These are phyloP conservation scores for Acrocyrtus sp. DNA, from an alignment of 2,888 invertebrate species.

Conservation along the genomic window DNA sequence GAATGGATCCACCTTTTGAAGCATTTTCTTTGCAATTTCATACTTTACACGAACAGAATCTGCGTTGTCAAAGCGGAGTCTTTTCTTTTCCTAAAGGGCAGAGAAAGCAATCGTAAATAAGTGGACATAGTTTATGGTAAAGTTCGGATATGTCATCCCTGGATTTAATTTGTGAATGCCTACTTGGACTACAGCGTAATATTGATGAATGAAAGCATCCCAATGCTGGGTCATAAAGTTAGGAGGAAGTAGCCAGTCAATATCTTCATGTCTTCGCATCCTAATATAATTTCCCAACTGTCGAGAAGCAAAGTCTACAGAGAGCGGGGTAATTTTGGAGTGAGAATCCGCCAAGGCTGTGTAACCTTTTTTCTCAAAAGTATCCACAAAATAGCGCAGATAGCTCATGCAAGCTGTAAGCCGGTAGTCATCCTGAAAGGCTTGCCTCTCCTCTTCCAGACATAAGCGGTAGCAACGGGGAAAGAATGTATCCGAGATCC, in stretches of 20 bases:
- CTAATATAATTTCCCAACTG: constrained; percentile 77
- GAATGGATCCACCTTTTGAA: constrained; percentile 76
- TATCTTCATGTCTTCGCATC: constrained; percentile 73
- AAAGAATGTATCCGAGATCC: constrained; percentile 81
- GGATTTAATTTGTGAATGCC: too few species aligned
- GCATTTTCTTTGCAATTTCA: constrained; percentile 71
- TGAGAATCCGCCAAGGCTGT: constrained; percentile 67
- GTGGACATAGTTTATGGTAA: too few species aligned
- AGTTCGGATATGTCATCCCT: too few species aligned
- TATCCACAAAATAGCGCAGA: constrained; percentile 79
- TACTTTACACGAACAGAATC: constrained; percentile 65
- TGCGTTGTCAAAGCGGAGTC: constrained; percentile 44
- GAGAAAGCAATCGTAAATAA: too few species aligned
- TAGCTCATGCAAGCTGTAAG: constrained; percentile 87
- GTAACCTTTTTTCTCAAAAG: constrained; percentile 69
- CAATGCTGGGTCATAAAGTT: constrained; percentile 79
- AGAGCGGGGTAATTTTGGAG: constrained; percentile 64
- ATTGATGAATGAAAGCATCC: constrained; percentile 84
- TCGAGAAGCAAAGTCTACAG: constrained; percentile 83
- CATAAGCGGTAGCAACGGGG: constrained; percentile 88
- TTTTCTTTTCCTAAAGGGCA: too few species aligned
- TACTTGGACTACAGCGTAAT: constrained; percentile 74
- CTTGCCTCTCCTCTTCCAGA: constrained; percentile 82
- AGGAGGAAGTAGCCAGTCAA: constrained; percentile 68
- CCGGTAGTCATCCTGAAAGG: constrained; percentile 89